A percentile compares a stretch with the other conserved stretches of the same genome.
Conservation (phyloP, 2,113 vertebrate genomes). For the Megalops atlanticus region DNA sequence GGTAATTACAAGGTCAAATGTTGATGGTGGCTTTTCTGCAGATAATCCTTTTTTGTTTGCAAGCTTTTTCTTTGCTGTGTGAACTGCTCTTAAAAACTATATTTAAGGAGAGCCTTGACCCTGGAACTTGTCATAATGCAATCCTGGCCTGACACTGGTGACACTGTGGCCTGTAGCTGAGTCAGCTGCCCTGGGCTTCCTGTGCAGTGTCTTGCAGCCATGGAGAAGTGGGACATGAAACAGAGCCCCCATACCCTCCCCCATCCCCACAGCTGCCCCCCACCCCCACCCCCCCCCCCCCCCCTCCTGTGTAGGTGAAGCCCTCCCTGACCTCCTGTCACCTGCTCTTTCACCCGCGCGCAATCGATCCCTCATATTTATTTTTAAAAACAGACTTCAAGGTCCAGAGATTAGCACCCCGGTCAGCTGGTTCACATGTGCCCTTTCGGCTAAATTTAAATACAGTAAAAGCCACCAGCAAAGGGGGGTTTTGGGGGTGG, state of each 20-base stretch:
- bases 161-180: not conserved
- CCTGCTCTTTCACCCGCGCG: slow-evolving; percentile 71
- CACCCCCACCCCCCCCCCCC: not conserved
- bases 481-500: slow-evolving; percentile 36
- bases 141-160: not conserved
- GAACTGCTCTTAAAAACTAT: not conserved
- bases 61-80: not conserved
- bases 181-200: not conserved
- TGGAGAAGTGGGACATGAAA: slow-evolving; percentile 48
- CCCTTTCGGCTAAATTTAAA: slow-evolving; percentile 68
- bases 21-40: too few relatives aligned
- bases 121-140: not conserved
- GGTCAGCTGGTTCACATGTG: slow-evolving; percentile 64
- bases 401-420: slow-evolving; percentile 70
- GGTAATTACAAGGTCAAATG: too few relatives aligned
- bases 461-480: slow-evolving; percentile 56
- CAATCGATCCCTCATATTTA: slow-evolving; percentile 67
- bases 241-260: slow-evolving; percentile 42
- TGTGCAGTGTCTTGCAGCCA: slow-evolving; percentile 3
- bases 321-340: slow-evolving; percentile 67
- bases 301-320: slow-evolving; percentile 43
- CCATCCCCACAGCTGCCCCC: slow-evolving; percentile 52
- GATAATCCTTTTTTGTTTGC: not conserved
- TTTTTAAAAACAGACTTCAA: slow-evolving; percentile 61
- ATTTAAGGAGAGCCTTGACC: not conserved